Conservation (phyloP, 2,113 vertebrate species). For the Gymnorhina tibicen region DNA sequence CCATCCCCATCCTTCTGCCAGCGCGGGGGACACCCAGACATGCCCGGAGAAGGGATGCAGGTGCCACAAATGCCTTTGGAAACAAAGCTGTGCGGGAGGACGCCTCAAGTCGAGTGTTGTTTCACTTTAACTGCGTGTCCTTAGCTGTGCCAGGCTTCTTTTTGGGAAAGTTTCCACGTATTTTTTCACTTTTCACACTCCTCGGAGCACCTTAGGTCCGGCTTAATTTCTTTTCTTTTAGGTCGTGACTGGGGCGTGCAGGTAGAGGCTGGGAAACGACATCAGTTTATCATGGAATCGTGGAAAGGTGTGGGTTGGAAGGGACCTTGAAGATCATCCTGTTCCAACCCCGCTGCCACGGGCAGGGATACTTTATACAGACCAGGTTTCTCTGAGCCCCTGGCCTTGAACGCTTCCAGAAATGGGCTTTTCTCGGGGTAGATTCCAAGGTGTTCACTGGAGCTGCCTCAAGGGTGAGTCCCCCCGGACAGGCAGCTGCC, state of each 20-base stretch:
- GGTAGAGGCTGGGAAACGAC: background rate
- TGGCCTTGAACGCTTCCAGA: background rate
- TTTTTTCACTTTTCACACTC: background rate
- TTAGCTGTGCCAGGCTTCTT: background rate
- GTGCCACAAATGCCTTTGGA: background rate
- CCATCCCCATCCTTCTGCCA: background rate
- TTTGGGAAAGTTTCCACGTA: background rate
- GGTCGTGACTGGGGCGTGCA: background rate
- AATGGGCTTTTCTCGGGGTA: background rate
- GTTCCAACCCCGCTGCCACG: accelerated
- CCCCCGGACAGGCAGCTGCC: background rate
- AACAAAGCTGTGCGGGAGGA: background rate
- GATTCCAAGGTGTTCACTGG: background rate
- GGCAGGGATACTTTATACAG: background rate
- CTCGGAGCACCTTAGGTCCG: background rate
- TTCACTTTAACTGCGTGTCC: background rate
- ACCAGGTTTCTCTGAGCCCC: background rate
- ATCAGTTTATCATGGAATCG: background rate
- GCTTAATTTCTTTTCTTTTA: background rate
- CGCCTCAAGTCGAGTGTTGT: background rate
- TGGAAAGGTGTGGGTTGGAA: background rate
- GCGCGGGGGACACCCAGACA: background rate
- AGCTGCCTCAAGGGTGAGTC: background rate
- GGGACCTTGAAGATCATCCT: background rate
- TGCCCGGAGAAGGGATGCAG: background rate